Evolutionary conservation across 2,888 invertebrate species (phyloP).

Genomic region (Lycocerus yunnanus): DNA sequence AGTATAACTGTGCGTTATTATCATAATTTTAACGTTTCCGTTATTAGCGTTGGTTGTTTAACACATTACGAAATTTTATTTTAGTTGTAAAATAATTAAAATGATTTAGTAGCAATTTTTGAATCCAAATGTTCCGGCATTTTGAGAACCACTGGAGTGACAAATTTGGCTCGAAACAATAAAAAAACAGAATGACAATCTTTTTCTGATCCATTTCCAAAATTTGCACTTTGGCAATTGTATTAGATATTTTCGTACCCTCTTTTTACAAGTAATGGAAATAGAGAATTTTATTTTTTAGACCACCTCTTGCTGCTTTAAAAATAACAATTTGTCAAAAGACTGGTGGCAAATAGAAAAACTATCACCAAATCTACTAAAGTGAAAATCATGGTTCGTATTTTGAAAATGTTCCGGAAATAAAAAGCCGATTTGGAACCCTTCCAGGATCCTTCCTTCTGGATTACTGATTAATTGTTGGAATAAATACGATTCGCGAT

Average conservation of each 20-base stretch:
- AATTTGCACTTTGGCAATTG: neutral
- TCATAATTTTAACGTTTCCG: conserved; percentile 1
- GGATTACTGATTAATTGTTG: neutral
- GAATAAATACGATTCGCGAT: neutral
- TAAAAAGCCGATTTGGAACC: neutral
- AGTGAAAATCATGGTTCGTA: neutral
- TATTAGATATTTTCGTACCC: too few relatives aligned
- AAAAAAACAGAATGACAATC: neutral
- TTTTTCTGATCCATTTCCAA: neutral
- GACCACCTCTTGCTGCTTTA: too few relatives aligned
- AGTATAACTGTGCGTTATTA: conserved; percentile 2
- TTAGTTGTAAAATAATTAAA: neutral
- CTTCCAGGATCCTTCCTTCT: neutral
- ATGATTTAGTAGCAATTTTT: neutral
- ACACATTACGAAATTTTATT: neutral
- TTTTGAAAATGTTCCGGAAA: neutral
- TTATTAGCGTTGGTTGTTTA: conserved; percentile 1
- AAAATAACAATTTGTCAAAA: neutral
- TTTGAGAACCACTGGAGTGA: neutral
- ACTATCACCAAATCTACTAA: neutral
- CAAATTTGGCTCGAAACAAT: neutral
- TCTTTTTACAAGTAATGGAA: too few relatives aligned
- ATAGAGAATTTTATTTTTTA: neutral
- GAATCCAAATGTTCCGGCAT: neutral
- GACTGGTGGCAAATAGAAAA: too few relatives aligned